phyloP scores from a whole-genome alignment of 2,888 invertebrate species.

The Tortrix viridana region DNA sequence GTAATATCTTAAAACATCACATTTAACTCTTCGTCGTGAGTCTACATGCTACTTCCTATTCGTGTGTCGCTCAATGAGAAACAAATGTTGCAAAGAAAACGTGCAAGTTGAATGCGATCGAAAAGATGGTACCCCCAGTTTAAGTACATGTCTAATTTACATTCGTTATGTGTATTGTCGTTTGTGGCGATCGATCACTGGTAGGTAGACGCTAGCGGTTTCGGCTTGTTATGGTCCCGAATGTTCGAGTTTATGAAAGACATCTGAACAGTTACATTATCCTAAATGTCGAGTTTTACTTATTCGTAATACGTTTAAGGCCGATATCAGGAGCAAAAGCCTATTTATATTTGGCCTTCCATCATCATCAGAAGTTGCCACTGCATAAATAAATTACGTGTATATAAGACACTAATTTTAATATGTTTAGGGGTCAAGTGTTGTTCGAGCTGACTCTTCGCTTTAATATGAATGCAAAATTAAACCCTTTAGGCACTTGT shows the following conservation, averaged over 20 bases:
- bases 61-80: slow-evolving; percentile 53
- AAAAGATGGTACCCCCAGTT: slow-evolving; percentile 49
- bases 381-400: too few relatives aligned
- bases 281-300: slow-evolving; percentile 17
- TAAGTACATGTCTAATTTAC: slow-evolving; percentile 55
- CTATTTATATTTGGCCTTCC: background rate
- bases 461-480: background rate
- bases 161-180: slow-evolving; percentile 52
- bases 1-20: slow-evolving; percentile 67
- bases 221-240: slow-evolving; percentile 45
- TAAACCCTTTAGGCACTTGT: too few relatives aligned
- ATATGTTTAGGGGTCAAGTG: too few relatives aligned
- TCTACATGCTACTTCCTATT: slow-evolving; percentile 58
- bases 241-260: slow-evolving; percentile 42
- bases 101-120: slow-evolving; percentile 28
- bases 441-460: background rate
- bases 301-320: slow-evolving; percentile 37
- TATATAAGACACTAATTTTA: too few relatives aligned
- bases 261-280: slow-evolving; percentile 30
- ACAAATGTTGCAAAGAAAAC: slow-evolving; percentile 34
- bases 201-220: background rate
- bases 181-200: slow-evolving; percentile 29
- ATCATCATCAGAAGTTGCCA: too few relatives aligned
- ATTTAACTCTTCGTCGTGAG: slow-evolving; percentile 64
- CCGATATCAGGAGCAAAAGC: slow-evolving; percentile 43